Base-by-base conservation (phyloP, 2,888 invertebrate species). In the Formica aserva region DNA sequence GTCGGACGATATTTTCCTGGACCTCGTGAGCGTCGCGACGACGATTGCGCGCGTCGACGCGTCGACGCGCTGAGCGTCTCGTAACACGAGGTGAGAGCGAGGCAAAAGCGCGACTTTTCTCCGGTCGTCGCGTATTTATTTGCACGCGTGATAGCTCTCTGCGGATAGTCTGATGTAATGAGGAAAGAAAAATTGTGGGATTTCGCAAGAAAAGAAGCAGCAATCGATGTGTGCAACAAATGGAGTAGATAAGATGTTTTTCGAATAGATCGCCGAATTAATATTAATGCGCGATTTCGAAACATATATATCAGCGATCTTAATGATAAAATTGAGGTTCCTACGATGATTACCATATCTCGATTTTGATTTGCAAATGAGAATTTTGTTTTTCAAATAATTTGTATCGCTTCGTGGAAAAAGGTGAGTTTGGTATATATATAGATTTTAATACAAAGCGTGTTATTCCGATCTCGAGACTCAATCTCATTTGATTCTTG, bases 21-120 rank as follows among this genome's bases (percentile, higher is more conserved):
- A 63, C 38, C 55, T 66, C 66, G 55, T 41, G 66, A 52, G 55
- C 55, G 55, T 77, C 55, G 38, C 52, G 38, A 66, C 45, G 57
- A 38, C 69, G 69, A 55, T 52, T 77, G 66, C 66, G 77, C 77
- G 55, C n/a, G 38, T 26, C 45, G 52, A 26, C 76, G 76, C 76
- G 52, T 66, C 55, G 55, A 76, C 55, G 55, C 77, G 52, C 38
- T 38, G 38, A 66, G 32, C 38, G 45, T 48, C 35, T 63, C 11
- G 52, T 65, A 26, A 45, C 52, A 26, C 38, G 32, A 63, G 48
- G 63, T 29, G 65, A 76, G n/a, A 26, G 65, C 38, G 32, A 63
- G 48, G 48, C 29, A 52, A 76, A 13, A 26, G 65, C 22, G 62
- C 62, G 48, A 76, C 48, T 52, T 15, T 6, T n/a, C 45, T 45